A percentile compares a stretch with the other conserved stretches of the same genome.
phyloP scores from a whole-genome alignment of 2,113 vertebrate species.

The Scartelaos histophorus region DNA sequence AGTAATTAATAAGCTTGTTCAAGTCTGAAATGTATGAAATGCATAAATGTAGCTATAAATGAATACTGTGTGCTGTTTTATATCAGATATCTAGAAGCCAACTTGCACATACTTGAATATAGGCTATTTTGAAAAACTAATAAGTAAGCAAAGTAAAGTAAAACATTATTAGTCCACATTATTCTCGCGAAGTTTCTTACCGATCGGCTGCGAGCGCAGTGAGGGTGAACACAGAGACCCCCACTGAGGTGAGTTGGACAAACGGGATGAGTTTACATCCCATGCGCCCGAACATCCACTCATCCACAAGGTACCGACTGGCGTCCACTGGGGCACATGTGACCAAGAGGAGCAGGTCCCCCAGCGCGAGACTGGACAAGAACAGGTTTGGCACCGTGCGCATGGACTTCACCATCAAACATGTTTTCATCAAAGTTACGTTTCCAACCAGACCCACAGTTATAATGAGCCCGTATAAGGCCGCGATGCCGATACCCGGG shows the following conservation, averaged over 20 bases:
- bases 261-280: slow-evolving; percentile 97
- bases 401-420: slow-evolving; percentile 86
- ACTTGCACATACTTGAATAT: not conserved
- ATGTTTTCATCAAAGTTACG: slow-evolving; percentile 90
- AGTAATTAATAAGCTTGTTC: too few relatives aligned
- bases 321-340: slow-evolving; percentile 96
- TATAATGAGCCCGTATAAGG: slow-evolving; percentile 86
- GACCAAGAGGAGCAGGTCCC: slow-evolving; percentile 89
- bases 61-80: too few relatives aligned
- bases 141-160: too few relatives aligned
- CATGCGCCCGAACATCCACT: slow-evolving; percentile 91
- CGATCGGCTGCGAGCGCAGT: slow-evolving; percentile 95
- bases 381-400: slow-evolving; percentile 92
- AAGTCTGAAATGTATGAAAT: too few relatives aligned
- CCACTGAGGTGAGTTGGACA: slow-evolving; percentile 95
- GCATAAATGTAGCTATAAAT: too few relatives aligned
- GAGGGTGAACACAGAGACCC: slow-evolving; percentile 96
- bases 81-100: too few relatives aligned
- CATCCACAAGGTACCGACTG: slow-evolving; percentile 88
- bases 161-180: too few relatives aligned
- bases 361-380: slow-evolving; percentile 92
- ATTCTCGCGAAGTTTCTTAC: slow-evolving; percentile 63
- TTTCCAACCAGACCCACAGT: slow-evolving; percentile 90
- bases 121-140: not conserved
- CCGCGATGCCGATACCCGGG: slow-evolving; percentile 53